Base-by-base conservation (phyloP, 64 coral and sea anemone species). In the Astreopora myriophthalma region DNA sequence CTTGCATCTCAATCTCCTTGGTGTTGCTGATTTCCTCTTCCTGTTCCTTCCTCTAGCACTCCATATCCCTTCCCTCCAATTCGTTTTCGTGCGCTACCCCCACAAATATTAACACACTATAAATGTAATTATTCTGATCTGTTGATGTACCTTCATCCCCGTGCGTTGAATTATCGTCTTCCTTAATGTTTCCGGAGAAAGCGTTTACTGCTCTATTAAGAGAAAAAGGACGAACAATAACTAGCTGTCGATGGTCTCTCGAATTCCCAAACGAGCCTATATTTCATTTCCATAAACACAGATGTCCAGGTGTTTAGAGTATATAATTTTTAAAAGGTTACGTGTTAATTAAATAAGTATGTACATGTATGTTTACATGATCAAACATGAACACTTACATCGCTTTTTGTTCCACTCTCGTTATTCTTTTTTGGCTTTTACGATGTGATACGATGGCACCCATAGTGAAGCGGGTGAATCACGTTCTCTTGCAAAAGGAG, bases 371-470 rank as follows among this genome's bases (percentile, higher is more conserved):
- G 63, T 67, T 24, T 67, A 67, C 7, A 12, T 25, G 12, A 32
- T 55, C 2, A 55, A 58, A 63, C 1, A 1, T 1, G 38, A 64
- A 31, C 7, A 83, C 79, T 83, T 83, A 83, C 79, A 83, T 37
- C 4, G 79, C 55, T 64, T 65, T 83, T 31, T 83, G 79, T 13
- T 83, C 79, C 20, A 63, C 79, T 25, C 57, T 33, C 13, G 79
- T 24, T 64, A 83, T 83, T 24, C 57, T 83, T 83, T 22, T 61
- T 14, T 37, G 29, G 32, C 34, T 30, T 64, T 83, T 83, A 12
- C 79, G 79, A 83, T 83, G 79, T 1, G 79, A 83, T 3, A 83
- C 79, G n/a, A 83, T 83, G 16, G 79, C 79, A 83, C 79, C 79
- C 79, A 83, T 83, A 13, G 34, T 34, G 20, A 25, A 37, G 33